Base-by-base conservation (phyloP, 2,113 vertebrate species). In the Callospermophilus lateralis region DNA sequence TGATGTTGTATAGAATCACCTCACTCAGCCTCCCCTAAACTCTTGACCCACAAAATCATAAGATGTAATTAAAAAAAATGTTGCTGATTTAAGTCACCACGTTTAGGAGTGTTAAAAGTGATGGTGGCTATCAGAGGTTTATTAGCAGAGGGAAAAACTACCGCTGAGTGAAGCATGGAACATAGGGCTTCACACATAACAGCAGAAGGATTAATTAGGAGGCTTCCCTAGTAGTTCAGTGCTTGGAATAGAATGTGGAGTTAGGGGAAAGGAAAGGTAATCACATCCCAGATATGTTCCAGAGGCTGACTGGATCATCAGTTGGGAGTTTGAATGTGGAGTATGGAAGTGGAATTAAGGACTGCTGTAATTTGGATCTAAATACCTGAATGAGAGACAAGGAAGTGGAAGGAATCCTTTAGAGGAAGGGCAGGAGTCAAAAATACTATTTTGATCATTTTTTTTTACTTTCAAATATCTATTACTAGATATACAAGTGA, bases 111-210 rank as follows among this genome's bases (percentile, higher is more conserved):
- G 32, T 32, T 80, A 55, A 70, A 32, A 65, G 61, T 30, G 2
- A 45, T 17, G 1, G 22, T 34, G 42, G 30, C 67, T 11, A 22
- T 1, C 48, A n/a, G 34, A 79, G 17, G 24, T 9, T 76, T 72
- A 3, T 15, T 81, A 55, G 63, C 20, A 86, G 13, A 39, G 11
- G 15, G 63, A 70, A 39, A 45, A 3, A 16, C 45, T 84, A 26
- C 13, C 9, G 17, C 11, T 87, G 0, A 9, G 45, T 63, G 39
- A 76, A 84, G 86, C 84, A 13, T 8, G 58, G 67, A 81, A 12
- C 37, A 30, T 2, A 32, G 2, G 10, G 2, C 0, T 4, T 39
- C 37, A 51, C 12, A 74, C 37, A 11, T 11, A 12, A 34, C 24
- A 13, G 1, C 9, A 85, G 73, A 19, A n/a, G 90, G 67, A 61